Evolutionary conservation across 2,113 vertebrate genomes (phyloP).

Genomic region (Sturnira hondurensis): DNA sequence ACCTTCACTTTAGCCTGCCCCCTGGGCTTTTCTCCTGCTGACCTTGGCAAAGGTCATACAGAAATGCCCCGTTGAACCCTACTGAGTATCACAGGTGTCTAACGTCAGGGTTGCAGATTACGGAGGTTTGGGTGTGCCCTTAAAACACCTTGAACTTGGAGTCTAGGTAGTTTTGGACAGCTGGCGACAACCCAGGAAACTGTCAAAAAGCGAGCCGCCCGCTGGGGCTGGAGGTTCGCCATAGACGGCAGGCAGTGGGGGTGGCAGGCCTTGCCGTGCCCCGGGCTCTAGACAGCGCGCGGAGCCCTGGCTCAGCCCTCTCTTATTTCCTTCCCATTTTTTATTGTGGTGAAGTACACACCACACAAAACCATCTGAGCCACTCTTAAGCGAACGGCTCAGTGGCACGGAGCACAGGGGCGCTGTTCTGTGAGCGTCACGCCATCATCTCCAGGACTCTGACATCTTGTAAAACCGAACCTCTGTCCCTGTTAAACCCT

Average conservation of each 20-base stretch:
- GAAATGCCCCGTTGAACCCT: neutral
- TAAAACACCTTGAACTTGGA: neutral
- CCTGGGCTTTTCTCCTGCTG: neutral
- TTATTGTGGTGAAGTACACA: neutral
- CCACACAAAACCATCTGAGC: neutral
- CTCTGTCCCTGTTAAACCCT: neutral
- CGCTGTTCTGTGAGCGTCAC: neutral
- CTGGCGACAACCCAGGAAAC: neutral
- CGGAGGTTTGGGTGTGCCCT: neutral
- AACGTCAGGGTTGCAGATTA: neutral
- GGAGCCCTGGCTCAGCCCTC: neutral
- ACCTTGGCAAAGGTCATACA: neutral
- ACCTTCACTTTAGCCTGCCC: neutral
- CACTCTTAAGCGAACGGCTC: neutral
- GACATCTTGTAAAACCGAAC: neutral
- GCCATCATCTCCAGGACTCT: neutral
- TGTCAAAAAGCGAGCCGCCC: neutral
- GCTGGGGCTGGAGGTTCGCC: neutral
- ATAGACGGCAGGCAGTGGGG: accelerated
- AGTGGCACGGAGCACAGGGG: too few species aligned
- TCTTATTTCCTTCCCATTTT: neutral
- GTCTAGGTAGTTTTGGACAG: neutral
- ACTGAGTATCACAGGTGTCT: neutral
- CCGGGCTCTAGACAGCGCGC: accelerated
- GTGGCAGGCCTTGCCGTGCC: accelerated